Evolutionary conservation across 2,797 vertebrate genomes (phyloP).

Genomic region (Antrozous pallidus): DNA sequence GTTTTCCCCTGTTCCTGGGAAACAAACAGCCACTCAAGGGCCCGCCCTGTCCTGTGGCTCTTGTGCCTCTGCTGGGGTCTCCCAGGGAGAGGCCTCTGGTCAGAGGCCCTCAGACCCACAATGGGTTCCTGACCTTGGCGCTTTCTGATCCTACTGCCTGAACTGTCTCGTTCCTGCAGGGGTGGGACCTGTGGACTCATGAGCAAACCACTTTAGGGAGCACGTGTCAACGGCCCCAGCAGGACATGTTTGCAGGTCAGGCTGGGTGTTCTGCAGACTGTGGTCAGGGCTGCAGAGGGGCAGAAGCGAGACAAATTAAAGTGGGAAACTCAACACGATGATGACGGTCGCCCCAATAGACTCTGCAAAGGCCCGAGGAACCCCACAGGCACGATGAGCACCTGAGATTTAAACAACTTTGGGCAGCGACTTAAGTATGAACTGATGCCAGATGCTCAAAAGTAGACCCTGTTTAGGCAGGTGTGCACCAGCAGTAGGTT

Average conservation of each 20-base stretch:
- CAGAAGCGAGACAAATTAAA: background rate
- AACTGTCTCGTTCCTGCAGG: background rate
- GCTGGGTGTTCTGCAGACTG: background rate
- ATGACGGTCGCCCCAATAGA: background rate
- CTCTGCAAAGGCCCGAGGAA: background rate
- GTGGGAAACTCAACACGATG: background rate
- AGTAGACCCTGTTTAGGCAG: background rate
- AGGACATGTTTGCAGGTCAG: too few species aligned
- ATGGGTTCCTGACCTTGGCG: background rate
- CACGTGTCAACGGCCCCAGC: background rate
- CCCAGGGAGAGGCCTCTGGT: background rate
- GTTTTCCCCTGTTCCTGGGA: background rate
- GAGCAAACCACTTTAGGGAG: background rate
- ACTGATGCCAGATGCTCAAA: background rate
- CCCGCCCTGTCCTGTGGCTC: background rate
- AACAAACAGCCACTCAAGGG: background rate
- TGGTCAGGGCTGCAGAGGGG: background rate
- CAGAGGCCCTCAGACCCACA: background rate
- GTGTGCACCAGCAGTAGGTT: background rate
- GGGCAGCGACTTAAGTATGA: background rate
- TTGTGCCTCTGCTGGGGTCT: background rate
- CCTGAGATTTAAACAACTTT: background rate
- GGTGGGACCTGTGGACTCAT: constrained; percentile 31
- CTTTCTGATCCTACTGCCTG: background rate
- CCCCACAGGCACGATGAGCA: background rate